Evolutionary conservation across 2,888 invertebrate species (phyloP).

Genomic region (Drosophila hamatofila): DNA sequence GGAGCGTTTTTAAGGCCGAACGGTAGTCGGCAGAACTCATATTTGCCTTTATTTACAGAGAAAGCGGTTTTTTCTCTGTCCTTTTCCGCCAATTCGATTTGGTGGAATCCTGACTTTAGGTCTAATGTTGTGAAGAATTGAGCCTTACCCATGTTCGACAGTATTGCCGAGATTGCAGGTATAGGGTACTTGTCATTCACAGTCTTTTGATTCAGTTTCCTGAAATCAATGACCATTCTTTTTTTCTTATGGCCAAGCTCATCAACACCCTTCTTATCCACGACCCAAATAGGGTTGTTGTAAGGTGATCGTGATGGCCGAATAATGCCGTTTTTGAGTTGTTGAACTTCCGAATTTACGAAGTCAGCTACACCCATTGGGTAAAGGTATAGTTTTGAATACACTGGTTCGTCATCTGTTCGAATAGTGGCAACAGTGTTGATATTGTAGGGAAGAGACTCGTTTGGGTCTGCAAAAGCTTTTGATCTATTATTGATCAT

Average conservation of each 20-base stretch:
- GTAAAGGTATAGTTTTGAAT: not conserved
- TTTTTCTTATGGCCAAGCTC: too few relatives aligned
- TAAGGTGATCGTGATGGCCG: constrained; percentile 2
- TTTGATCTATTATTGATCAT: not conserved
- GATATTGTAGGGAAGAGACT: too few relatives aligned
- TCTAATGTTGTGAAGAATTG: too few relatives aligned
- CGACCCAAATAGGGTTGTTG: not conserved
- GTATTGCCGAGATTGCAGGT: too few relatives aligned
- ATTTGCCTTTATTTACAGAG: too few relatives aligned
- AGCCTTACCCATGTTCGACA: too few relatives aligned
- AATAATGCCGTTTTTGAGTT: not conserved
- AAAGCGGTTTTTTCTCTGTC: not conserved
- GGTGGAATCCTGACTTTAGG: too few relatives aligned
- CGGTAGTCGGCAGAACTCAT: too few relatives aligned
- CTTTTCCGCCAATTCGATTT: not conserved
- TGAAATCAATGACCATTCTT: too few relatives aligned
- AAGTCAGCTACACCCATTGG: not conserved
- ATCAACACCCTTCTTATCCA: not conserved
- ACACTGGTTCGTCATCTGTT: not conserved
- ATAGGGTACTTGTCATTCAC: too few relatives aligned
- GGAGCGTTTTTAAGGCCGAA: too few relatives aligned
- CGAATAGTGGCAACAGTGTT: not conserved
- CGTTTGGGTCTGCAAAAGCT: not conserved
- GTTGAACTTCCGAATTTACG: not conserved
- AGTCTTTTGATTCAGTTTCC: too few relatives aligned